A percentile compares a stretch with the other conserved stretches of the same genome.
Conservation (phyloP, 2,797 vertebrate genomes). For the Xiphophorus birchmanni region DNA sequence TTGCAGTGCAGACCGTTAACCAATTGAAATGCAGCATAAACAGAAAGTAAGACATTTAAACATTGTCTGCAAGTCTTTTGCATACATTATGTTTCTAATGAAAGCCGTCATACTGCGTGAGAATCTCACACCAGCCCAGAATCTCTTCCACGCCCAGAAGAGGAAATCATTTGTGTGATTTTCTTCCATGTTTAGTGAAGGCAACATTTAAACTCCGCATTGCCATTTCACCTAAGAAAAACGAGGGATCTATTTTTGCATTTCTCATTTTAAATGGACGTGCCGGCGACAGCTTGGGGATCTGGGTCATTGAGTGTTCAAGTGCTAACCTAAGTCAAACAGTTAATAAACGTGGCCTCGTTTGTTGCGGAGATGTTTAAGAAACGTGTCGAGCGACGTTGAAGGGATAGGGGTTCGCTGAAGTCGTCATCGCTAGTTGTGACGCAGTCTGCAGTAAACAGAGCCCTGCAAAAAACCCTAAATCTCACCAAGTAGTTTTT, state of each 20-base stretch:
- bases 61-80: neutral
- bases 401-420: neutral
- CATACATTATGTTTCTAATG: neutral
- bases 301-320: conserved; percentile 4
- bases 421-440: neutral
- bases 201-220: too few relatives aligned
- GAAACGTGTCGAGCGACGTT: neutral
- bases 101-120: neutral
- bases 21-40: neutral
- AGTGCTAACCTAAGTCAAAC: conserved; percentile 1
- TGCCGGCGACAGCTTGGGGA: neutral
- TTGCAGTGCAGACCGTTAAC: neutral
- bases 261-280: neutral
- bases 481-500: too few relatives aligned
- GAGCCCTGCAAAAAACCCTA: too few relatives aligned
- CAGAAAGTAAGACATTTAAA: neutral
- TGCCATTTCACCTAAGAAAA: neutral
- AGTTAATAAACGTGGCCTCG: neutral
- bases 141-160: neutral
- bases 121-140: neutral
- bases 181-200: neutral
- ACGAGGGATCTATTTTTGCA: neutral
- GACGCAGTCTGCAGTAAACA: neutral
- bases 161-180: neutral
- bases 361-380: neutral